Evolutionary conservation across 1,140 invertebrate species (phyloP).

Genomic region (Theocolax elegans): DNA sequence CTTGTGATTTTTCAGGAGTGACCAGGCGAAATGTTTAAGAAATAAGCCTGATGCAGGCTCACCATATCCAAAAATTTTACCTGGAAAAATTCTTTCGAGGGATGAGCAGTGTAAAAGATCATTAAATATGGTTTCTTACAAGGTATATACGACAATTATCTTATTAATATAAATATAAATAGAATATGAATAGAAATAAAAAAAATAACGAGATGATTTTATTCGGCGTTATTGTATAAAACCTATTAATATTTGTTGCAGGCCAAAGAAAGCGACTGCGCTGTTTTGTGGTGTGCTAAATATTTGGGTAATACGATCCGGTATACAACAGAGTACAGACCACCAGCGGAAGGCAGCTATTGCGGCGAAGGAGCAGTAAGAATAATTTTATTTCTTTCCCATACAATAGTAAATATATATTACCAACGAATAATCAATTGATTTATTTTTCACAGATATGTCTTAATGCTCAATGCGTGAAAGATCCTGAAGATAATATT

Average conservation of each 20-base stretch:
- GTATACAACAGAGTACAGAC: not conserved
- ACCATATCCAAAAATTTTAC: not conserved
- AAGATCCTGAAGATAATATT: not conserved
- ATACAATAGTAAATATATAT: not conserved
- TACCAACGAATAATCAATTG: not conserved
- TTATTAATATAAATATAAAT: too few species aligned
- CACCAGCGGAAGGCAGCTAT: not conserved
- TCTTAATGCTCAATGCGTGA: not conserved
- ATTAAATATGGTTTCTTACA: not conserved
- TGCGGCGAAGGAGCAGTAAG: slow-evolving; percentile 7
- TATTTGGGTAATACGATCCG: too few species aligned
- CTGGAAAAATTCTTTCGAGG: not conserved
- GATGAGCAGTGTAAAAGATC: slow-evolving; percentile 2
- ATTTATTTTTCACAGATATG: not conserved
- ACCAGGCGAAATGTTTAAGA: not conserved
- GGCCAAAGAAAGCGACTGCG: not conserved
- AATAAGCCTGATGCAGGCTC: not conserved
- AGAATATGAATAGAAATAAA: too few species aligned
- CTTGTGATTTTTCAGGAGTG: too few species aligned
- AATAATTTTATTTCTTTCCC: not conserved
- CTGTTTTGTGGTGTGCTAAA: not conserved
- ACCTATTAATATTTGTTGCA: not conserved
- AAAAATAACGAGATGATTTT: too few species aligned
- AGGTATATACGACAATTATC: too few species aligned
- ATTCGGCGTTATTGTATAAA: too few species aligned